These are phyloP conservation scores for Gadopsis bispinosus DNA, from an alignment of 2,797 vertebrate genomes.

Conservation along the genomic window DNA sequence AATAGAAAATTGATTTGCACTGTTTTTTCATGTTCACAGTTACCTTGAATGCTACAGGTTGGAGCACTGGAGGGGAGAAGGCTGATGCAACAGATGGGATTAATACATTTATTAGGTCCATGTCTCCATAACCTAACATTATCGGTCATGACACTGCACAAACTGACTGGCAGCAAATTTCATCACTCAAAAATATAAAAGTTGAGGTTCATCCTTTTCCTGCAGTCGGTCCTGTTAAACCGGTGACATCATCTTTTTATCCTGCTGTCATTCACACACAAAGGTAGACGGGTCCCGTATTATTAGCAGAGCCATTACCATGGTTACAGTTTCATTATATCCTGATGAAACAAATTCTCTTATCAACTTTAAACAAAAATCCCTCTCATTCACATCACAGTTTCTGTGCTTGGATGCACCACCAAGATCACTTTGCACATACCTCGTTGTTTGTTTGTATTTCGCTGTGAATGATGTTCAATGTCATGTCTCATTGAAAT, in stretches of 20 bases:
- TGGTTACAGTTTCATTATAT: slow-evolving; percentile 65
- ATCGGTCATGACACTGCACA: background rate
- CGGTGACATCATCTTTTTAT: slow-evolving; percentile 59
- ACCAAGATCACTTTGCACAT: slow-evolving; percentile 48
- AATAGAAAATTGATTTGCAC: background rate
- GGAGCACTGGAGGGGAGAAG: background rate
- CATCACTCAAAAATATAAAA: background rate
- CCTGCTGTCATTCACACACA: slow-evolving; percentile 41
- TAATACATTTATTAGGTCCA: background rate
- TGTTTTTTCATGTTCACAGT: background rate
- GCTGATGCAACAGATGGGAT: background rate
- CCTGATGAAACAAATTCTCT: slow-evolving; percentile 37
- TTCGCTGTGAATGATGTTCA: slow-evolving; percentile 5
- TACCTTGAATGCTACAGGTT: background rate
- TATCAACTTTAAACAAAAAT: slow-evolving; percentile 47
- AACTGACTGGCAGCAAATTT: background rate
- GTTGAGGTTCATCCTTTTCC: slow-evolving; percentile 20
- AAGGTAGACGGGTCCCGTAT: slow-evolving; percentile 51
- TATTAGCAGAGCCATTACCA: slow-evolving; percentile 54
- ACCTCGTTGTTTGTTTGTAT: background rate
- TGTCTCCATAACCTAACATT: background rate
- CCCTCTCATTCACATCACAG: slow-evolving; percentile 41
- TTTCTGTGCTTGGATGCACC: slow-evolving; percentile 17
- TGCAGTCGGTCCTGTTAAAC: slow-evolving; percentile 39
- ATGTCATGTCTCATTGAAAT: background rate